Evolutionary conservation across 2,888 invertebrate species (phyloP).

Genomic region (Pterostichus madidus): DNA sequence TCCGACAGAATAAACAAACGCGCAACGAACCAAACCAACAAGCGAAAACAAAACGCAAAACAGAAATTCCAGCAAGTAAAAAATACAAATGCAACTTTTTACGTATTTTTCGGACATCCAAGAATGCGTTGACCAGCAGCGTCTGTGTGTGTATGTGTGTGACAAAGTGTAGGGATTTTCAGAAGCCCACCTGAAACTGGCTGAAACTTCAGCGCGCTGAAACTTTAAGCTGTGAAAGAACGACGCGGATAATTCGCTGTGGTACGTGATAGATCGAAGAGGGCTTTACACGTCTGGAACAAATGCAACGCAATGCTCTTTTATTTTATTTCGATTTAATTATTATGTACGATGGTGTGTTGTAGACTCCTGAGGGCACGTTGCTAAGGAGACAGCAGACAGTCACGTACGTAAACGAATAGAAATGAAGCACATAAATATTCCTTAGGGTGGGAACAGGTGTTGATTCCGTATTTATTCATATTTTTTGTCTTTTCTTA

Average conservation of each 20-base stretch:
- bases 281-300: constrained; percentile 4
- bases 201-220: constrained; percentile 23
- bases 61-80: neutral
- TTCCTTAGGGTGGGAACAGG: neutral
- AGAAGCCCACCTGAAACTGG: constrained; percentile 14
- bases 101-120: neutral
- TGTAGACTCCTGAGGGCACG: no score
- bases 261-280: constrained; percentile 13
- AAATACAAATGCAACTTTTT: neutral
- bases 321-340: neutral
- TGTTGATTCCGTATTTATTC: neutral
- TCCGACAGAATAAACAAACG: constrained; percentile 20
- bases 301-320: neutral
- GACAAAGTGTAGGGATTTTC: constrained; percentile 35
- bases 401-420: constrained; percentile 1
- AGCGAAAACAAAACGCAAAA: constrained; percentile 18
- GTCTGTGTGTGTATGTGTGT: constrained; percentile 3
- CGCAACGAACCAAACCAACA: neutral
- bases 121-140: neutral
- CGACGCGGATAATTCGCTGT: no score
- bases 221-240: no score
- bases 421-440: constrained; percentile 8
- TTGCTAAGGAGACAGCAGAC: neutral
- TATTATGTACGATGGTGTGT: neutral
- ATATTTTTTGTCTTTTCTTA: neutral